These are phyloP conservation scores for Lepidotrigona ventralis DNA, from an alignment of 1,140 invertebrate genomes.

Conservation along the genomic window DNA sequence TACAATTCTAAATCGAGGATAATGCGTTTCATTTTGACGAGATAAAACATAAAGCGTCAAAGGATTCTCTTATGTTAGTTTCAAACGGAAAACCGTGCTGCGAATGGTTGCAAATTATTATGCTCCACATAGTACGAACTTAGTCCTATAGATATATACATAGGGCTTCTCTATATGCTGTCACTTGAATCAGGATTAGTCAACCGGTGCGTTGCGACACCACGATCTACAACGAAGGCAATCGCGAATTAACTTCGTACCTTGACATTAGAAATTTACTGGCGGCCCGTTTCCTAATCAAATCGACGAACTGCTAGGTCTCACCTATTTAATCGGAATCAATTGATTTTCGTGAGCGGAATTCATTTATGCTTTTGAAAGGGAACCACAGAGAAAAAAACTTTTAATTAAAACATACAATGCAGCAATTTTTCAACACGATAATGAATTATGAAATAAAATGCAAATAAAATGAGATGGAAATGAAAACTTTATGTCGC, in stretches of 20 bases:
- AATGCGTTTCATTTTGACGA: neutral
- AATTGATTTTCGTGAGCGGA: conserved; percentile 46
- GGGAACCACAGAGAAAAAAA: neutral
- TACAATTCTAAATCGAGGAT: neutral
- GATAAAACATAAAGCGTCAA: neutral
- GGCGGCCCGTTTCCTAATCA: conserved; percentile 40
- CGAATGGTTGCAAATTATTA: conserved; percentile 52
- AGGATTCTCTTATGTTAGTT: neutral
- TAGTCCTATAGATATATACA: conserved; percentile 37
- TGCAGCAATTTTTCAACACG: neutral
- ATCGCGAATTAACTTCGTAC: conserved; percentile 46
- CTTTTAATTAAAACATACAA: neutral
- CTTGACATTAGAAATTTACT: conserved; percentile 57
- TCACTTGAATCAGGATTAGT: conserved; percentile 74
- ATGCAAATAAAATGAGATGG: neutral
- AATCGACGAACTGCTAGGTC: conserved; percentile 39
- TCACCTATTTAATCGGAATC: conserved; percentile 36
- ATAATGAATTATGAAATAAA: neutral
- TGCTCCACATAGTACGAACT: conserved; percentile 49
- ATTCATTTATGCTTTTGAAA: conserved; percentile 37
- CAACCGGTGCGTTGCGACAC: conserved; percentile 29
- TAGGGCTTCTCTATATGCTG: conserved; percentile 73
- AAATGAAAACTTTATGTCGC: neutral
- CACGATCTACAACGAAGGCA: conserved; percentile 29
- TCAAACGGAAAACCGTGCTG: conserved; percentile 23